Base-by-base conservation (phyloP, 2,797 vertebrate genomes). In the Dendrocincla tyrannina region DNA sequence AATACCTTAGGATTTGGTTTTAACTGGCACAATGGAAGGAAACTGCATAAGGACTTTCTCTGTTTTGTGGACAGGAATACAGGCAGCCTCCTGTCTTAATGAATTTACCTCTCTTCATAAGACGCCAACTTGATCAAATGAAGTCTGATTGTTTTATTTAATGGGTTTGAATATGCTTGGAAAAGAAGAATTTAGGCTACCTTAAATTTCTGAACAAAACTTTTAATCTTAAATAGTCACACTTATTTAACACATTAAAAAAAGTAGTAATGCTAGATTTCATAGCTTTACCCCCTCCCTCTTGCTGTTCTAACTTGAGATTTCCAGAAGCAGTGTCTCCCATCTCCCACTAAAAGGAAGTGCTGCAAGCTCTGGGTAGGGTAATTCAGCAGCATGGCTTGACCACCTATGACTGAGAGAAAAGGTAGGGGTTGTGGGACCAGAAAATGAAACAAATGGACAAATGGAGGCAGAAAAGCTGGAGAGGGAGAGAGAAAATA, bases 341-440 rank as follows among this genome's bases (percentile, higher is more conserved):
- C 95, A 96, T 96, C 95, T 95, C 96, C 91, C 89, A 96, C 95
- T 97, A 95, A 97, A 96, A 96, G 88, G 95, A 96, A 97, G 41
- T 95, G 93, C 94, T 96, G 96, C 91, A 96, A 96, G 91, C 82
- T 96, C 92, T 96, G 92, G 88, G 91, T 94, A 91, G 89, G 85
- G 53, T 72, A 94, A 94, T 95, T 94, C 94, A 97, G 89, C 88
- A 96, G 85, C 83, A 89, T 91, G 91, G 92, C 95, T 95, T 94
- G 95, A 91, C 39, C 91, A 95, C 96, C 94, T 96, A 95, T 82
- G 93, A 72, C 96, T 96, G 96, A 96, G 92, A 96, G 89, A 96
- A 96, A 97, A 95, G 91, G 96, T 53, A 81, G 84, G 91, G 94
- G 53, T 84, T 84, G 93, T 93, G 92, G 96, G 92, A 94, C 46